These are phyloP conservation scores for Entelurus aequoreus DNA, from an alignment of 2,113 vertebrate genomes.

Conservation along the genomic window DNA sequence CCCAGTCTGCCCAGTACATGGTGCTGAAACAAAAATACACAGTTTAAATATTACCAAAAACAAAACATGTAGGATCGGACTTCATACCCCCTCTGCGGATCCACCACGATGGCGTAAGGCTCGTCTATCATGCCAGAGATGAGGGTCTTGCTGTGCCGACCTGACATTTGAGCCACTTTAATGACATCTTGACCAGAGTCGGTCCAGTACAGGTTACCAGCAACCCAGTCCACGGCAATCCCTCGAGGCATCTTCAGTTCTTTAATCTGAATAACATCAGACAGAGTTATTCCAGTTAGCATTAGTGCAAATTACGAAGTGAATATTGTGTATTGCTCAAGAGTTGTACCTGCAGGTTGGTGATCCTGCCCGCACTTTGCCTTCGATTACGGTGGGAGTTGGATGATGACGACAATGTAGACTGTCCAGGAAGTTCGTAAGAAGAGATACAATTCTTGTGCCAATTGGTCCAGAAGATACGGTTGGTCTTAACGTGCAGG, in stretches of 20 bases:
- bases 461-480: constrained; percentile 98
- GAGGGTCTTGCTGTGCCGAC: constrained; percentile 86
- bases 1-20: constrained; percentile 99
- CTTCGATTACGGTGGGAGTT: constrained; percentile 84
- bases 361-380: constrained; percentile 80
- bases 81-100: constrained; percentile 82
- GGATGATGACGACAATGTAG: constrained; percentile 44
- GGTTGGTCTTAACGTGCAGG: constrained; percentile 86
- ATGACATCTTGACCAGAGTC: constrained; percentile 92
- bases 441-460: constrained; percentile 91
- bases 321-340: constrained; percentile 31
- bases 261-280: constrained; percentile 75
- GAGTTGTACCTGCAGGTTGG: constrained; percentile 76
- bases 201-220: constrained; percentile 94
- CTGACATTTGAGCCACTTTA: constrained; percentile 88
- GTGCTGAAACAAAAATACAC: constrained; percentile 1
- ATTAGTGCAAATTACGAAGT: neutral
- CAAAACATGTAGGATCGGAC: neutral
- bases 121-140: constrained; percentile 97
- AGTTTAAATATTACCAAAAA: neutral
- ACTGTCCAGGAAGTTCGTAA: constrained; percentile 74
- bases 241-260: constrained; percentile 93
- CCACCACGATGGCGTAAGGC: constrained; percentile 91
- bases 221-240: constrained; percentile 95
- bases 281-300: neutral